Base-by-base conservation (phyloP, 2,888 invertebrate species). In the Rotaria socialis region DNA sequence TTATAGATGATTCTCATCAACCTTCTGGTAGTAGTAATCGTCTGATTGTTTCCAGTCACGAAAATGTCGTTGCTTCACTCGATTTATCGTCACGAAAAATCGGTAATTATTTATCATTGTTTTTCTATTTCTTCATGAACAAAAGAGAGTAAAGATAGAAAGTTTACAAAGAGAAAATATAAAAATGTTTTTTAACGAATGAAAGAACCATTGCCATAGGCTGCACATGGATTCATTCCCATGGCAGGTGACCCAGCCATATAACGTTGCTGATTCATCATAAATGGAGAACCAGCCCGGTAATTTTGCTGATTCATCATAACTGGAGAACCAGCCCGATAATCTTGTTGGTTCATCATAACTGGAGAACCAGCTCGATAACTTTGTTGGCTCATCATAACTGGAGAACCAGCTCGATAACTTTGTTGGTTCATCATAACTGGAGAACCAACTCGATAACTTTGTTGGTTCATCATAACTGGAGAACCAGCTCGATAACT, bases 1-100 rank as follows among this genome's bases (percentile, higher is more conserved):
- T 80, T n/a, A 47, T 80, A 4, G 47, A 80, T 47, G 47, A 80
- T 80, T 80, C 80, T 80, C 47, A 80, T 80, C 80, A 80, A 47
- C 80, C 80, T 8, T 47, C 80, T 19, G 19, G 67, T 14, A 80
- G 43, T n/a, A 47, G 47, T 0, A 80, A 80, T 80, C 80, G 80
- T 47, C 5, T 80, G 5, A 80, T 80, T 80, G 47, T 80, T 24
- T 41, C 80, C 7, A 80, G 47, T 43, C 43, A 10, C n/a, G 80
- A 80, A 4, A 80, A 80, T 80, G 80, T 47, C 47, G 11, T 80
- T 24, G 80, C 80, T 24, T 47, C 47, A 14, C 47, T 80, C n/a
- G 80, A 80, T 80, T 80, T 80, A 80, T 47, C 43, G 3, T 8
- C 80, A 43, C 43, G 80, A 1, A 43, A 80, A 80, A 24, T 80